Evolutionary conservation across 1,140 invertebrate species (phyloP).

Genomic region (Oryzaephilus surinamensis): DNA sequence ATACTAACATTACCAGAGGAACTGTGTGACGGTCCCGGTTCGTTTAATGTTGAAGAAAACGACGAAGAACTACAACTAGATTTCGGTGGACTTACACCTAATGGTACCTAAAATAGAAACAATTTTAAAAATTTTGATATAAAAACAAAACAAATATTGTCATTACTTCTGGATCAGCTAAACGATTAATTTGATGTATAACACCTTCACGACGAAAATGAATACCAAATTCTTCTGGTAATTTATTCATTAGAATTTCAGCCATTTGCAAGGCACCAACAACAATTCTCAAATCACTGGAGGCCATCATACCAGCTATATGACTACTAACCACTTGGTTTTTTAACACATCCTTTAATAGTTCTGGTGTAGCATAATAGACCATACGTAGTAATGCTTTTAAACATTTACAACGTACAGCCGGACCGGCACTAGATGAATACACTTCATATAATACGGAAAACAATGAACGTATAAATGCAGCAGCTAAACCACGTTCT

Average conservation of each 20-base stretch:
- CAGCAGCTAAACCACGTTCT: constrained; percentile 58
- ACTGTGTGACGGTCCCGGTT: constrained; percentile 32
- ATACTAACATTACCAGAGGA: constrained; percentile 3
- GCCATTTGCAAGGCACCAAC: constrained; percentile 96
- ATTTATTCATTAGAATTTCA: constrained; percentile 90
- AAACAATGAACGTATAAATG: constrained; percentile 82
- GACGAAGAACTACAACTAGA: constrained; percentile 22
- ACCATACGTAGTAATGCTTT: constrained; percentile 92
- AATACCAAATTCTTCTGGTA: constrained; percentile 87
- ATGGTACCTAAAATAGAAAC: constrained; percentile 31
- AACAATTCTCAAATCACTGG: constrained; percentile 88
- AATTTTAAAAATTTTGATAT: constrained; percentile 1
- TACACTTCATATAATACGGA: constrained; percentile 92
- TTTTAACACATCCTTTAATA: constrained; percentile 78
- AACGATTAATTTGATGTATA: constrained; percentile 77
- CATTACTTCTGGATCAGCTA: constrained; percentile 54
- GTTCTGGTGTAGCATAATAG: constrained; percentile 79
- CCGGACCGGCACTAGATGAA: constrained; percentile 93
- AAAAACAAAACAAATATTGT: too few relatives aligned
- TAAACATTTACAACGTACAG: constrained; percentile 91
- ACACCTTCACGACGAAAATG: constrained; percentile 94
- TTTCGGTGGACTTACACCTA: constrained; percentile 51
- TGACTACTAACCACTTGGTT: constrained; percentile 93
- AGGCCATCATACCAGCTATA: constrained; percentile 96
- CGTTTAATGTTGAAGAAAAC: constrained; percentile 19